Evolutionary conservation across 2,797 vertebrate genomes (phyloP), one percentile per base, ranked within the genome.

Genomic region (Helicolenus hilgendorfi): DNA sequence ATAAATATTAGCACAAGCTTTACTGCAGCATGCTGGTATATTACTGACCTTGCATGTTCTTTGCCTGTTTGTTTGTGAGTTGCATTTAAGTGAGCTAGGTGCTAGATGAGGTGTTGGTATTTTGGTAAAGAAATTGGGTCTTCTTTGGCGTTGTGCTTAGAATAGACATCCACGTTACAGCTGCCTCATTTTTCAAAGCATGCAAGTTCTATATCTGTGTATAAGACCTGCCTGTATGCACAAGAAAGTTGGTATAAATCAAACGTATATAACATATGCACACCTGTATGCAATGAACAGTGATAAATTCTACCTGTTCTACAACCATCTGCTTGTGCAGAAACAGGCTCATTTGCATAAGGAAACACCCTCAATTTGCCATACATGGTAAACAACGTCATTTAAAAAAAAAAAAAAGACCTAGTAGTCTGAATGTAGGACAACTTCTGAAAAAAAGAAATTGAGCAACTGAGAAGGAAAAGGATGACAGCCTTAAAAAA

Each of bases 171-270:
- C 60, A 83, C 8, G 11, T 72, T 73, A 81, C 27, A 76, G 24
- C 22, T 24, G 60, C 78, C 70, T 85, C 72, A 88, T 92, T 90
- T 91, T 80, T 90, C 83, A 86, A 60, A 71, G 59, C 33, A 68
- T 45, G 35, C 45, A 70, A 20, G 49, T 69, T 75, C 60, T 86
- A 87, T 78, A 83, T 91, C 55, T 75, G 81, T 87, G 22, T 59
- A 27, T 65, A 56, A 62, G 72, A 74, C 53, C 31, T 62, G 67
- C 63, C 71, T 85, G 35, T 87, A 77, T 59, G 41, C 75, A 55
- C 64, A 72, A 29, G 36, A 64, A 78, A 65, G 68, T 67, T 77
- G 31, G 29, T 79, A 80, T 86, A 80, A 81, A 80, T 92, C 72
- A 86, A 41, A 79, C 13, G 69, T 63, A 55, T 62, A 59, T 38